Evolutionary conservation across 2,888 invertebrate genomes (phyloP), one percentile per base, ranked within the genome.

Genomic region (Harpalus rubripes): DNA sequence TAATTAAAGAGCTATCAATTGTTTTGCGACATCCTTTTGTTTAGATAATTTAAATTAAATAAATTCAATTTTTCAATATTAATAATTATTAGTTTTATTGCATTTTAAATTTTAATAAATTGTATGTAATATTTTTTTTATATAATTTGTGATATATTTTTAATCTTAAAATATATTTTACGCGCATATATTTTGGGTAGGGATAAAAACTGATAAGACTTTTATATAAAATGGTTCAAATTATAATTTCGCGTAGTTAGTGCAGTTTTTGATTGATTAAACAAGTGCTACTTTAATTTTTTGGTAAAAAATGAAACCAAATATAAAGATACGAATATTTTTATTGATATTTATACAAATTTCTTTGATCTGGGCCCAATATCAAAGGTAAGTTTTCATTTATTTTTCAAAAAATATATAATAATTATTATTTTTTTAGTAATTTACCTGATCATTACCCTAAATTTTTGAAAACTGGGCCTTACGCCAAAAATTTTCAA

Each of bases 361-460:
- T 1, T n/a, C n/a, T 15, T 0, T 59, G 7, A 16, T 59, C 16
- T 8, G 2, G 8, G 44, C 44, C 2, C 10, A 12, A 5, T 59
- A 59, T 59, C 59, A 52, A 12, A 52, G 44, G 15, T 59, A 15
- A 15, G n/a, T 59, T 59, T 16, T n/a, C 0, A 59, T 59, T 12
- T 59, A 10, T 16, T 59, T 59, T 0, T 16, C n/a, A 59, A 59
- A n/a, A 59, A 15, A n/a, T 59, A 15, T 59, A 59, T 15, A 15
- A 59, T 41, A 39, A 39, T 39, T 12, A 63, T 63, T 26, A 7
- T 63, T 10, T 16, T 61, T 68, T 39, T 39, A 68, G 68, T 15
- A n/a, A 32, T 39, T 15, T 82, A 5, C 72, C 82, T 4, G 72
- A 72, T n/a, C 82, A 82, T 32, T 82, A 82, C 15, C 82, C 82